Conservation (phyloP, 2,888 invertebrate genomes). For the Drosophila paramelanica region DNA sequence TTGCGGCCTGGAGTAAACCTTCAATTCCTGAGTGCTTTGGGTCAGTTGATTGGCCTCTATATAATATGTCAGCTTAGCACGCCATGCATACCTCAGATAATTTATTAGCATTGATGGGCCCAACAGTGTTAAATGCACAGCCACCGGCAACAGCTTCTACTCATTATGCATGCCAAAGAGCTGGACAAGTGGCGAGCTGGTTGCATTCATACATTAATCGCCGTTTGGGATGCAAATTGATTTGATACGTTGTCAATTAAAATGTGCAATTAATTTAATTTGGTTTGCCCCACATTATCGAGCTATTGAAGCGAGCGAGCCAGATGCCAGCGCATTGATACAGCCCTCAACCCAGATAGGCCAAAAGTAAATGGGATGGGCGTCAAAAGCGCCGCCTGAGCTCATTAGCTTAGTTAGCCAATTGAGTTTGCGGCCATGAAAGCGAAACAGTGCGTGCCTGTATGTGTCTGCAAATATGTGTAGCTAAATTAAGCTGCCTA, state of each 20-base stretch:
- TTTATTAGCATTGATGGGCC: constrained; percentile 58
- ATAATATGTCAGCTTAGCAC: constrained; percentile 41
- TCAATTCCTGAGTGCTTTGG: constrained; percentile 14
- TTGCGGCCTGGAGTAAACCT: background rate
- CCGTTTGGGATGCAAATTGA: constrained; percentile 71
- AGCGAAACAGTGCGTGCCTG: constrained; percentile 18
- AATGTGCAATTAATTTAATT: constrained; percentile 82
- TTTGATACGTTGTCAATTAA: constrained; percentile 81
- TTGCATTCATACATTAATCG: constrained; percentile 70
- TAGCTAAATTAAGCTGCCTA: constrained; percentile 66
- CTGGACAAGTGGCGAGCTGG: constrained; percentile 20
- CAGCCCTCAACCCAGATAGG: background rate
- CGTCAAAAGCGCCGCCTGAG: constrained; percentile 10
- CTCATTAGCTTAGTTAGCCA: constrained; percentile 81
- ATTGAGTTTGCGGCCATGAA: constrained; percentile 68
- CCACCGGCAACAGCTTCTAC: constrained; percentile 17
- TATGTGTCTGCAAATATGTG: constrained; percentile 16
- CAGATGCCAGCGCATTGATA: constrained; percentile 10
- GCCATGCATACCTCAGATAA: constrained; percentile 51
- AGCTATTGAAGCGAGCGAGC: constrained; percentile 35
- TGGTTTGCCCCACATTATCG: constrained; percentile 69
- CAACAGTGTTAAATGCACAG: constrained; percentile 30
- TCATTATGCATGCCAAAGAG: constrained; percentile 60
- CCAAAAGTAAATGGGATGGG: background rate
- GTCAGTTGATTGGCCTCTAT: background rate